These are phyloP conservation scores for Antechinus flavipes DNA, from an alignment of 2,113 vertebrate species.

Conservation along the genomic window DNA sequence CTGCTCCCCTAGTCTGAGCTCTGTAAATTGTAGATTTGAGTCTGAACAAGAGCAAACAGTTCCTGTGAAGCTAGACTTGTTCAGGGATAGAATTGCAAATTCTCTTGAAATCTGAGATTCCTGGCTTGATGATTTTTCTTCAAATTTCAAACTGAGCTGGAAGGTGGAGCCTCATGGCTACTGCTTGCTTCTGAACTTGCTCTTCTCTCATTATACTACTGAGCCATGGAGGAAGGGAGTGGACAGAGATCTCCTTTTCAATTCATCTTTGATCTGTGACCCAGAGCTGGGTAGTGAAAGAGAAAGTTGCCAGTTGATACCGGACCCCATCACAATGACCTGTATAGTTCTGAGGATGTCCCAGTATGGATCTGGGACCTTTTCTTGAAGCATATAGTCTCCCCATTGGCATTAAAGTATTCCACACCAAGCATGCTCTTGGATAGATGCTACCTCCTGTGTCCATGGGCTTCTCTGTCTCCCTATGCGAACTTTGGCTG, in stretches of 20 bases:
- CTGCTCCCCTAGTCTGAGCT: background rate
- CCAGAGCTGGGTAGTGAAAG: background rate
- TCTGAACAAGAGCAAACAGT: background rate
- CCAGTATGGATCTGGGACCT: background rate
- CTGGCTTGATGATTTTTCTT: background rate
- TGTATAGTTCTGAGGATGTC: background rate
- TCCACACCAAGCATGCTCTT: background rate
- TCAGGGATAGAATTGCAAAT: background rate
- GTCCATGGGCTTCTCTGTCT: background rate
- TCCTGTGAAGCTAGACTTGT: background rate
- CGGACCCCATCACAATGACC: background rate
- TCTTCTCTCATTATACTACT: background rate
- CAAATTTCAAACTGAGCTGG: background rate
- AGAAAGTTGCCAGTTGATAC: background rate
- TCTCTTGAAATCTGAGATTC: background rate
- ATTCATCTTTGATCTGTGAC: background rate
- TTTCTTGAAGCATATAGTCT: background rate
- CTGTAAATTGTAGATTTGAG: background rate
- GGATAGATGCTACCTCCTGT: background rate
- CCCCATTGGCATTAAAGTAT: background rate
- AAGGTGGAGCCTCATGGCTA: background rate
- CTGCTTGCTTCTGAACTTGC: background rate
- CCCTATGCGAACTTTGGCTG: background rate
- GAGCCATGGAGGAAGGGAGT: background rate
- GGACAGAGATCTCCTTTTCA: background rate